These are phyloP conservation scores for Cinclus cinclus DNA, from an alignment of 2,113 vertebrate genomes.

Conservation along the genomic window DNA sequence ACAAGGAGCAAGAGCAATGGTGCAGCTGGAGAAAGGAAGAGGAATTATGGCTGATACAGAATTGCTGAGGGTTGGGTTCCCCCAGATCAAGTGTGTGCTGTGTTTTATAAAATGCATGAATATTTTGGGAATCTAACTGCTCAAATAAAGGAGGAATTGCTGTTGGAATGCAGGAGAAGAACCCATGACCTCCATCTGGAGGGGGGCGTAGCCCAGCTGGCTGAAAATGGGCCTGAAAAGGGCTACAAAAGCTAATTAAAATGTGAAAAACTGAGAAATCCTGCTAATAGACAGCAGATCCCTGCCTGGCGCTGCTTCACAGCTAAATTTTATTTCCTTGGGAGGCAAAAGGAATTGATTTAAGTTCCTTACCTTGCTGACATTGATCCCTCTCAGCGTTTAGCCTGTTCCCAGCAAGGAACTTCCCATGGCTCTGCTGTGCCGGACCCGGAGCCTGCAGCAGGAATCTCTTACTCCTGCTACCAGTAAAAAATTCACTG, in stretches of 20 bases:
- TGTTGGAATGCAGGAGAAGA: background rate
- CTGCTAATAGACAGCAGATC: slow-evolving; percentile 46
- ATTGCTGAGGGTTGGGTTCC: background rate
- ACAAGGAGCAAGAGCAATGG: background rate
- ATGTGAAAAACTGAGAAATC: slow-evolving; percentile 53
- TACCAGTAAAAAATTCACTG: background rate
- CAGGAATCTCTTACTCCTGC: background rate
- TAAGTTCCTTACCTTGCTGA: slow-evolving; percentile 37
- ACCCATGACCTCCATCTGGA: slow-evolving; percentile 27
- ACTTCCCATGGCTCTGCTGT: background rate
- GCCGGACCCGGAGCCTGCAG: background rate
- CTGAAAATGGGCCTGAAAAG: slow-evolving; percentile 6
- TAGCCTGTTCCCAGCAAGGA: background rate
- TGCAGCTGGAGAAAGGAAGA: background rate
- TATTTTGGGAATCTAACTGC: background rate
- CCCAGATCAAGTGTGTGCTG: background rate
- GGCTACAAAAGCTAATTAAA: slow-evolving; percentile 35
- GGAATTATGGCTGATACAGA: rapidly evolving
- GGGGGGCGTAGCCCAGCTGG: slow-evolving; percentile 2
- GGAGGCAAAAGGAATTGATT: slow-evolving; percentile 41
- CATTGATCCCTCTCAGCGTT: background rate
- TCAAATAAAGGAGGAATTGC: background rate
- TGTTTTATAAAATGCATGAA: background rate
- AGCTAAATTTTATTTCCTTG: slow-evolving; percentile 34
- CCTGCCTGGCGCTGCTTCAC: slow-evolving; percentile 39